Conservation (phyloP, 2,888 invertebrate genomes). For the Cataglyphis rosenhaueri region DNA sequence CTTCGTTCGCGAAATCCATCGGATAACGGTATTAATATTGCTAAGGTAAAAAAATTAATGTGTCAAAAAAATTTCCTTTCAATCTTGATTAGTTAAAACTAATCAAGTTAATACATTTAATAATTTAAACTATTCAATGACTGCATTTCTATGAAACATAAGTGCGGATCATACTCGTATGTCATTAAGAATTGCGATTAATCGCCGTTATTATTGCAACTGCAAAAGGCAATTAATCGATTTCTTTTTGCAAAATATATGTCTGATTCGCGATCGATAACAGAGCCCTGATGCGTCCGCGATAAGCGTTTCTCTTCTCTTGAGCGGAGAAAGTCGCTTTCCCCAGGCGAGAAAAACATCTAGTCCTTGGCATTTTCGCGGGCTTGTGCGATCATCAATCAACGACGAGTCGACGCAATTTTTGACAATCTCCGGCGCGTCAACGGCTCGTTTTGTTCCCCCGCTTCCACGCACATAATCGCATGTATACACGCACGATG, state of each 20-base stretch:
- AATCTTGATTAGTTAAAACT: not conserved
- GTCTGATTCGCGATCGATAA: slow-evolving; percentile 18
- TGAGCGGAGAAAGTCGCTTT: slow-evolving; percentile 44
- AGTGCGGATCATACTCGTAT: not conserved
- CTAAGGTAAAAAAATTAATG: not conserved
- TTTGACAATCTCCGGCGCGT: slow-evolving; percentile 47
- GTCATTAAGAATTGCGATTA: not conserved
- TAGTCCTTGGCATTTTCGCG: slow-evolving; percentile 39
- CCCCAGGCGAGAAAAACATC: slow-evolving; percentile 39
- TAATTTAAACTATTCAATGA: not conserved
- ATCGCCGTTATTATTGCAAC: not conserved
- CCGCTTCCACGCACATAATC: slow-evolving; percentile 40
- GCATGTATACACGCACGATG: slow-evolving; percentile 30
- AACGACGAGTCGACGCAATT: slow-evolving; percentile 39
- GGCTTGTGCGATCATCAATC: slow-evolving; percentile 34
- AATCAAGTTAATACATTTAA: no score
- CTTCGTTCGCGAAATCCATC: not conserved
- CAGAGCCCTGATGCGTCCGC: not conserved
- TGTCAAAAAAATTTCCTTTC: not conserved
- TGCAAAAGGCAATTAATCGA: slow-evolving; percentile 12
- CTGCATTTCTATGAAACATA: not conserved
- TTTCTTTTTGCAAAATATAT: slow-evolving; percentile 9
- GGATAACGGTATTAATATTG: not conserved
- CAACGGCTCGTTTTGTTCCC: slow-evolving; percentile 45
- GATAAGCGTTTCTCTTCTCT: slow-evolving; percentile 37